A percentile compares a stretch with the other conserved stretches of the same genome.
These are phyloP conservation scores for Urosaurus nigricauda DNA, from an alignment of 2,797 vertebrate genomes.

Conservation along the genomic window DNA sequence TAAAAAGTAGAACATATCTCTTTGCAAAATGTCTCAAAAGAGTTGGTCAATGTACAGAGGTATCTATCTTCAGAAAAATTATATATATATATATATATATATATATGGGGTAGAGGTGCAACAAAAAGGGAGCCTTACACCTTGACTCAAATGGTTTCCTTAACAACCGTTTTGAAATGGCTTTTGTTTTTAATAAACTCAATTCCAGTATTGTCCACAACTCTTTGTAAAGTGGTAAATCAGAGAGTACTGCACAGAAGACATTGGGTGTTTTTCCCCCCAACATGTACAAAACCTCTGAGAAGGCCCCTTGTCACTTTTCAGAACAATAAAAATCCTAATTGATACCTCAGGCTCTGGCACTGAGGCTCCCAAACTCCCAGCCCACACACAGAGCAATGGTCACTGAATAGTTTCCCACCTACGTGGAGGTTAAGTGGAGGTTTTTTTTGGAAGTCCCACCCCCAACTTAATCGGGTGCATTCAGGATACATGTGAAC, in stretches of 20 bases:
- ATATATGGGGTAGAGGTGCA: neutral
- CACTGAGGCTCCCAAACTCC: neutral
- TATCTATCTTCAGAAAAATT: too few relatives aligned
- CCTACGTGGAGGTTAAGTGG: too few relatives aligned
- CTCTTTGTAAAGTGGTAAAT: slow-evolving; percentile 5
- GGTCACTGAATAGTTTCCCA: neutral
- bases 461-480: too few relatives aligned
- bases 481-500: too few relatives aligned
- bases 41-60: too few relatives aligned
- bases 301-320: slow-evolving; percentile 24
- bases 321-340: slow-evolving; percentile 42
- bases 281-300: slow-evolving; percentile 22
- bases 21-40: too few relatives aligned
- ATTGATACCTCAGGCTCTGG: slow-evolving; percentile 24
- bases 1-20: too few relatives aligned
- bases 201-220: slow-evolving; percentile 6
- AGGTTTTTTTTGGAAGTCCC: too few relatives aligned
- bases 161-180: slow-evolving; percentile 33
- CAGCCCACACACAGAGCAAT: neutral
- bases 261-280: neutral
- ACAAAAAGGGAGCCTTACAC: neutral
- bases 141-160: slow-evolving; percentile 35
- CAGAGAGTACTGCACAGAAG: neutral
- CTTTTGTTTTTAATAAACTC: slow-evolving; percentile 12
- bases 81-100: neutral